Evolutionary conservation across 2,888 invertebrate genomes (phyloP).

Genomic region (Cabera pusaria): DNA sequence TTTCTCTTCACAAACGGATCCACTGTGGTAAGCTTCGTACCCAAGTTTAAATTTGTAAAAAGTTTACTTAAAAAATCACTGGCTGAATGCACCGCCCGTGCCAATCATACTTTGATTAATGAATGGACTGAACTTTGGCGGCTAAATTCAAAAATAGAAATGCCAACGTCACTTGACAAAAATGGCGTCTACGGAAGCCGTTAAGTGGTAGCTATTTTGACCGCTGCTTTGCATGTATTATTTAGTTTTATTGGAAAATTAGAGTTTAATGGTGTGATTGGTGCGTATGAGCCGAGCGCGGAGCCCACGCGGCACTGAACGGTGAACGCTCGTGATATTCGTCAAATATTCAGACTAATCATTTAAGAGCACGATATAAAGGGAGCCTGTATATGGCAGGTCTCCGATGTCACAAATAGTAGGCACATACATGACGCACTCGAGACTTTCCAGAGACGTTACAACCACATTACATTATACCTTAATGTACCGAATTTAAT

Average conservation of each 20-base stretch:
- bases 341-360: slow-evolving; percentile 74
- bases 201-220: slow-evolving; percentile 68
- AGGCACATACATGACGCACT: slow-evolving; percentile 45
- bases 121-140: slow-evolving; percentile 53
- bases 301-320: slow-evolving; percentile 74
- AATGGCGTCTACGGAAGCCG: slow-evolving; percentile 61
- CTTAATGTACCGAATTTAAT: too few relatives aligned
- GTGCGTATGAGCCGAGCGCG: slow-evolving; percentile 50
- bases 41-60: slow-evolving; percentile 16
- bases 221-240: slow-evolving; percentile 62
- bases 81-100: slow-evolving; percentile 40
- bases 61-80: slow-evolving; percentile 35
- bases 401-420: slow-evolving; percentile 52
- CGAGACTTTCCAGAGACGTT: slow-evolving; percentile 48
- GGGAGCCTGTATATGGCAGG: slow-evolving; percentile 39
- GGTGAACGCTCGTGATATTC: slow-evolving; percentile 66
- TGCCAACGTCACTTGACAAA: slow-evolving; percentile 46
- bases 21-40: slow-evolving; percentile 49
- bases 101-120: slow-evolving; percentile 54
- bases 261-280: slow-evolving; percentile 68
- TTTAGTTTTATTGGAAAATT: slow-evolving; percentile 80
- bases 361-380: slow-evolving; percentile 66
- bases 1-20: slow-evolving; percentile 74
- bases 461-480: too few relatives aligned
- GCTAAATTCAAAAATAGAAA: slow-evolving; percentile 64